These are phyloP conservation scores for Zaprionus tsacasi DNA, from an alignment of 1,140 invertebrate genomes.

Conservation along the genomic window DNA sequence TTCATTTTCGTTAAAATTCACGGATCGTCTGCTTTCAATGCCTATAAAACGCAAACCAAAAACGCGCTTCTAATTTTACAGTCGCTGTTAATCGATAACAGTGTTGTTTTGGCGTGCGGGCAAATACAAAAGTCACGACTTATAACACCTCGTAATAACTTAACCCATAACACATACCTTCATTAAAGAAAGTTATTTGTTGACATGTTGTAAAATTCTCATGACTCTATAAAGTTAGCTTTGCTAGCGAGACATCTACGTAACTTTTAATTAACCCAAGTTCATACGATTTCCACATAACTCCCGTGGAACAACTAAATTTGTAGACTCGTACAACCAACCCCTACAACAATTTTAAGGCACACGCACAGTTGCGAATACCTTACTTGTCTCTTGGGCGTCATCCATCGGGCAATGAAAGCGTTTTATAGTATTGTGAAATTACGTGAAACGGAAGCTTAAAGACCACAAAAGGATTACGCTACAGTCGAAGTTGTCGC, in stretches of 20 bases:
- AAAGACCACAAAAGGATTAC: slow-evolving; percentile 45
- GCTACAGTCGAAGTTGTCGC: slow-evolving; percentile 32
- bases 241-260: not conserved
- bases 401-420: slow-evolving; percentile 25
- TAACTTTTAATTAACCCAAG: not conserved
- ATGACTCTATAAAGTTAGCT: not conserved
- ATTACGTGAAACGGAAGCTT: slow-evolving; percentile 49
- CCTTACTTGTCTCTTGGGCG: slow-evolving; percentile 20
- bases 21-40: no score
- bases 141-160: no score
- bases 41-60: no score
- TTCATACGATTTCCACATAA: slow-evolving; percentile 7
- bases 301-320: slow-evolving; percentile 22
- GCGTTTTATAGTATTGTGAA: slow-evolving; percentile 16
- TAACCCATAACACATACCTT: not conserved
- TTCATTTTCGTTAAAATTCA: no score
- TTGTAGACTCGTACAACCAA: slow-evolving; percentile 17
- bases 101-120: no score
- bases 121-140: no score
- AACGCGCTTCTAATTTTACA: no score
- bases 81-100: no score
- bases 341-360: slow-evolving; percentile 32
- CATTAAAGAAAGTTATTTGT: no score
- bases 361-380: not conserved
- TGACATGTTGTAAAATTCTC: not conserved